Evolutionary conservation across 1,140 invertebrate species (phyloP), one percentile per base, ranked within the genome.

Genomic region (Conus ventricosus): DNA sequence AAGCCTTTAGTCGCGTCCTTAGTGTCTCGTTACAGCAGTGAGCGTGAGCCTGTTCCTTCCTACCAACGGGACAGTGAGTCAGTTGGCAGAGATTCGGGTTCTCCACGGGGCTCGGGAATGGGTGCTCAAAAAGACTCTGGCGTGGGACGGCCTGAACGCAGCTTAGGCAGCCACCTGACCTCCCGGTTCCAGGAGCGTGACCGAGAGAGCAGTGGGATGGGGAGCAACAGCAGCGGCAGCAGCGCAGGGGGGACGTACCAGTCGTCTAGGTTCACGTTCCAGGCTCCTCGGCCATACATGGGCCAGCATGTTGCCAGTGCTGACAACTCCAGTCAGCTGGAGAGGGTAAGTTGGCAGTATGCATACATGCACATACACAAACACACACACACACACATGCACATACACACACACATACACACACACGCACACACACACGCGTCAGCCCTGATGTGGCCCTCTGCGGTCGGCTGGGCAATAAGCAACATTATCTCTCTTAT

Each of bases 101-200:
- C 39, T 25, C 23, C 76, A 11, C 87, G 82, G n/a, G 20, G 5
- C 25, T 25, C 67, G 39, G 80, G 67, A 53, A 75, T n/a, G 71
- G 51, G 54, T 13, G 82, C 57, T 27, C 23, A 23, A 4, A 84
- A 84, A 84, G 82, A 84, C 82, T 60, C 57, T 63, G 27, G 4
- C 27, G 20, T 20, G 54, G 82, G 55, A 55, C 60, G 87, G 20
- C 54, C 60, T 10, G 89, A 89, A 60, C 53, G 23, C 6, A 17
- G 85, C 17, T 88, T 87, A 23, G 82, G 89, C 13, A 63, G 71
- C 39, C 87, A 87, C 23, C 25, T 87, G 71, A 23, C 60, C 23
- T 89, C 88, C 10, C 67, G 89, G 51, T 87, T 90, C 75, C 86
- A 88, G 25, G 89, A 90, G 51, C 76, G 87, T 13, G 90, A 91